phyloP scores from a whole-genome alignment of 2,888 invertebrate species.

The Myopa tessellatipennis region DNA sequence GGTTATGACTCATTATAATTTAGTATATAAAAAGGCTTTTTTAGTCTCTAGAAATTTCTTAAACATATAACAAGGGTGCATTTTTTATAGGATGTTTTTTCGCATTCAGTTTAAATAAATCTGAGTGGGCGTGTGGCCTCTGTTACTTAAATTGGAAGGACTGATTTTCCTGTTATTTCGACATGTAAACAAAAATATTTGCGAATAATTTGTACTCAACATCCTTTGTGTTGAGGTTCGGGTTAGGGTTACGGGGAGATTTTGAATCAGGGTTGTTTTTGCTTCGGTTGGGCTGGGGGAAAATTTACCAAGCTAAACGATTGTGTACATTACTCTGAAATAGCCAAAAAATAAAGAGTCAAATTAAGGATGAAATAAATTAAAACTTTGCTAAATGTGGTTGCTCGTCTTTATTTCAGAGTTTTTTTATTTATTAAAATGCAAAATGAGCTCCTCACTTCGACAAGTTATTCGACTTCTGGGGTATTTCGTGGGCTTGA shows the following conservation, averaged over 20 bases:
- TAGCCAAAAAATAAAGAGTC: neutral
- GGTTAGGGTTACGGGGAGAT: neutral
- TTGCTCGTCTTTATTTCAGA: too few species aligned
- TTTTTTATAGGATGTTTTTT: neutral
- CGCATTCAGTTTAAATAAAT: neutral
- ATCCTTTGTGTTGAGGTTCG: too few species aligned
- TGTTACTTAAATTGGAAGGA: neutral
- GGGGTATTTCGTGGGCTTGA: too few species aligned
- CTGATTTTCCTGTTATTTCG: neutral
- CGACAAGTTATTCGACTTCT: too few species aligned
- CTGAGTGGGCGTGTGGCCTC: neutral
- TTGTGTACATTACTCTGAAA: too few species aligned
- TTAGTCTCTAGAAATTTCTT: too few species aligned
- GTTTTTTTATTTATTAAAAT: too few species aligned
- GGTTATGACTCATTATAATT: too few species aligned
- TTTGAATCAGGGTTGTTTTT: constrained; percentile 1
- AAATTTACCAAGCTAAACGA: too few species aligned
- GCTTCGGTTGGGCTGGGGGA: neutral
- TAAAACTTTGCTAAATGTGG: neutral
- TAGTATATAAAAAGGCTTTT: too few species aligned
- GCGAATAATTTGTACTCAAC: constrained; percentile 2
- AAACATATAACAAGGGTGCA: too few species aligned
- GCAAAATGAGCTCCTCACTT: too few species aligned
- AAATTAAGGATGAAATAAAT: neutral
- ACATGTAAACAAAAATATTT: constrained; percentile 11